Conservation (phyloP, 2,113 vertebrate species). For the Ancistrus triradiatus region DNA sequence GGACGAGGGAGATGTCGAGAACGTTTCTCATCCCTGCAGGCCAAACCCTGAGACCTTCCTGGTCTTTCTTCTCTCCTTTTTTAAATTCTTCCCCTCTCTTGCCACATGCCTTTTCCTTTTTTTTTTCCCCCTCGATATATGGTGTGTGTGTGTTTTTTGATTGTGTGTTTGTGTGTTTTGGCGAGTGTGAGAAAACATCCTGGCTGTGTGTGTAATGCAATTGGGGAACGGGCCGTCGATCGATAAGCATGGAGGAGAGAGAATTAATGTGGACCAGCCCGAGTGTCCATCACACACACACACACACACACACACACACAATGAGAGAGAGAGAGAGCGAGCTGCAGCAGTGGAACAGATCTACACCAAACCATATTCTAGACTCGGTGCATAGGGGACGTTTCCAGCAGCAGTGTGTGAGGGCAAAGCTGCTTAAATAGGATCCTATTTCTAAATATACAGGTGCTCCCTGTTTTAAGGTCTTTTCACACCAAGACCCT, state of each 20-base stretch:
- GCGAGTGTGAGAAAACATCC: conserved; percentile 71
- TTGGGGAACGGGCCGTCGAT: conserved; percentile 68
- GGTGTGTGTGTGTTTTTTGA: conserved; percentile 20
- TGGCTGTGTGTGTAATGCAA: conserved; percentile 70
- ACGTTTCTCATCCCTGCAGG: background rate
- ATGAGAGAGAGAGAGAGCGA: background rate
- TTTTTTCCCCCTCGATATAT: conserved; percentile 3
- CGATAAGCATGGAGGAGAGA: conserved; percentile 69
- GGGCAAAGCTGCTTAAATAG: too few relatives aligned
- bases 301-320: conserved; percentile 49
- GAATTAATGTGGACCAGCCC: conserved; percentile 72
- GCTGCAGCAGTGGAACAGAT: conserved; percentile 11
- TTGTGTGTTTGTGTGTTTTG: conserved; percentile 68
- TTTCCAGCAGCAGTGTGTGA: too few relatives aligned
- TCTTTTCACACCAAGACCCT: too few relatives aligned
- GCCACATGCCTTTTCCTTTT: background rate
- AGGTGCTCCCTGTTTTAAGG: too few relatives aligned
- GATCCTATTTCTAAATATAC: too few relatives aligned
- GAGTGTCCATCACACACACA: conserved; percentile 70
- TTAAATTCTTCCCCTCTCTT: background rate
- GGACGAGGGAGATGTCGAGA: too few relatives aligned
- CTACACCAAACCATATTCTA: too few relatives aligned
- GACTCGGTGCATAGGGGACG: too few relatives aligned
- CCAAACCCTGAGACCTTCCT: background rate
- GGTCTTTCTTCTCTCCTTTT: background rate